Percentiles rank a stretch among this genome's conserved stretches.
These are phyloP conservation scores for Druon quercuslanigerum DNA, from an alignment of 1,140 invertebrate species.

Conservation along the genomic window DNA sequence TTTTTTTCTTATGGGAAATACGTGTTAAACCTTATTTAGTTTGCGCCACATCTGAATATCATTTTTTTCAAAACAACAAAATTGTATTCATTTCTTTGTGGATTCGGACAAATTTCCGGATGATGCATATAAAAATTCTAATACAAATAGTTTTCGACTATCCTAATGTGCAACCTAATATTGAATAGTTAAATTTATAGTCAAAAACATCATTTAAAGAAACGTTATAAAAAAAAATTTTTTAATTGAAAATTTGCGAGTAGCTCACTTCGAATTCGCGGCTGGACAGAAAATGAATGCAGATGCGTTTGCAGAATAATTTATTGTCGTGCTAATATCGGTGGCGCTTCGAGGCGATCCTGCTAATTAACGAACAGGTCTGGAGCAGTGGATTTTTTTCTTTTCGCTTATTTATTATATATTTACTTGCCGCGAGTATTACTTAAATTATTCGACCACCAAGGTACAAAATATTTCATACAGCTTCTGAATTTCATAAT, in stretches of 20 bases:
- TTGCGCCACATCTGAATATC: too few relatives aligned
- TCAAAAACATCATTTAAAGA: too few relatives aligned
- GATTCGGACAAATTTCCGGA: too few relatives aligned
- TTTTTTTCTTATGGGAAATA: too few relatives aligned
- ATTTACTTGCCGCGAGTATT: constrained; percentile 9
- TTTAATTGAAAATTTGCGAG: not conserved
- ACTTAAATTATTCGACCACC: constrained; percentile 13
- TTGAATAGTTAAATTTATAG: too few relatives aligned
- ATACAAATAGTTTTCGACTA: too few relatives aligned
- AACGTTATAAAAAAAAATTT: too few relatives aligned
- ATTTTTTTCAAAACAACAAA: too few relatives aligned
- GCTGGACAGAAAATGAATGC: not conserved
- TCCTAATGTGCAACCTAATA: too few relatives aligned
- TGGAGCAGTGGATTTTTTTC: not conserved
- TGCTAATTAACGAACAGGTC: constrained; percentile 45
- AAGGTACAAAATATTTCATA: not conserved
- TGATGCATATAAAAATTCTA: too few relatives aligned
- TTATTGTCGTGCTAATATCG: constrained; percentile 38
- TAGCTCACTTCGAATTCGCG: not conserved
- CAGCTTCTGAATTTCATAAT: constrained; percentile 1
- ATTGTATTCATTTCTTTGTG: too few relatives aligned
- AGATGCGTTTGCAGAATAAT: constrained; percentile 5
- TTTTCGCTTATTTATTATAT: constrained; percentile 3
- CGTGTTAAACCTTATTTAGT: too few relatives aligned
- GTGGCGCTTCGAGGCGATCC: constrained; percentile 34